Base-by-base conservation (phyloP, 2,113 vertebrate genomes). In the Atlantisia rogersi region DNA sequence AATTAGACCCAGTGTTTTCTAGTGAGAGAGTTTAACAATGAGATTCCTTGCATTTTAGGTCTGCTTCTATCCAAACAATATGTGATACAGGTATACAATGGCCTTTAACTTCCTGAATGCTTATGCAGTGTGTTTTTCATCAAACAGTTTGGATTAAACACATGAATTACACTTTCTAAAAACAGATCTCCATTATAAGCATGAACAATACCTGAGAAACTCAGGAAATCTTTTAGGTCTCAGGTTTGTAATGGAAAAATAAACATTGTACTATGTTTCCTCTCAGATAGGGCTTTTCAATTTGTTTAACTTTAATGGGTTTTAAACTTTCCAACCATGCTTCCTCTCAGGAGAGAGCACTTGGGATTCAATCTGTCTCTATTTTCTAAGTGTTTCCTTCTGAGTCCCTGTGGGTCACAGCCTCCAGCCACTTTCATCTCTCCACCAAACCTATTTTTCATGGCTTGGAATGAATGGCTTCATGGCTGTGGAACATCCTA, bases 201-300 rank as follows among this genome's bases (percentile, higher is more conserved):
- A 74, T 64, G 95, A 90, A 93, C 96, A 97, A 95, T 97, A 93
- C 85, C 92, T 95, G 73, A 94, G 73, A 88, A 97, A 87, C 69
- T 84, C 97, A 95, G 87, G 95, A 97, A 97, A 96, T 76, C 59
- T 97, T 97, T 95, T 89, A 50, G 95, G 85, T 86, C 90, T 92
- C 89, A 91, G 67, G 75, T 94, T 97, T 97, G 77, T 91, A 93
- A 97, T 91, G 95, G 92, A 97, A 98, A 98, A 97, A 97, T 91
- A 97, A 98, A 97, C 97, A 97, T 44, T 94, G 62, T 65, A 68
- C 87, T 94, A 96, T 93, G 91, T 94, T 98, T 98, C 95, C 97
- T 97, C 94, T 96, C 81, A 97, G 96, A 97, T 96, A 97, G 96
- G 71, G 78, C 62, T 67, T 97, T 94, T 97, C 90, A 96, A 71